These are phyloP conservation scores for Pogoniulus pusillus DNA, from an alignment of 2,797 vertebrate species.

Conservation along the genomic window DNA sequence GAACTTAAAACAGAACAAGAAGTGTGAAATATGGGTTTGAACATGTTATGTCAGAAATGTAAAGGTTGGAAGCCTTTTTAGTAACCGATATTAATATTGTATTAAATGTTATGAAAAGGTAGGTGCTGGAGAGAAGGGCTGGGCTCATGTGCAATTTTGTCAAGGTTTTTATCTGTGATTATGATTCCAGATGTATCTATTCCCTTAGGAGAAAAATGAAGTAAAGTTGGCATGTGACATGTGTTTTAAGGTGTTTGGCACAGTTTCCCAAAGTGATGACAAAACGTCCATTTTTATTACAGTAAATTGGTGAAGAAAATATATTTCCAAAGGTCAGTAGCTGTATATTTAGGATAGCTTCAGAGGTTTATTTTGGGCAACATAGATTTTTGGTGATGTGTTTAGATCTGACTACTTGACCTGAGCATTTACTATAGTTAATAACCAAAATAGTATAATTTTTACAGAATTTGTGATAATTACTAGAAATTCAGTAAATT, in stretches of 20 bases:
- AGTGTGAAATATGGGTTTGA: conserved; percentile 81
- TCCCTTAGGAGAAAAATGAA: conserved; percentile 75
- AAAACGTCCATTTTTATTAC: conserved; percentile 81
- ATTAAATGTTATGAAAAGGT: conserved; percentile 80
- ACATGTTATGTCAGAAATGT: conserved; percentile 76
- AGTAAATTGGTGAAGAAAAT: conserved; percentile 70
- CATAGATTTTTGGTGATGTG: conserved; percentile 27
- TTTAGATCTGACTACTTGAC: conserved; percentile 37
- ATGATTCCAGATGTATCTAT: conserved; percentile 80
- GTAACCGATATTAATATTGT: conserved; percentile 81
- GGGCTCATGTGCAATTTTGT: conserved; percentile 79
- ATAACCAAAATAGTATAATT: conserved; percentile 34
- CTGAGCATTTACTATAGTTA: conserved; percentile 29
- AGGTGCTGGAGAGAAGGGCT: conserved; percentile 71
- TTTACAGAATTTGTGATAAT: conserved; percentile 26
- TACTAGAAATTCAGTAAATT: conserved; percentile 1
- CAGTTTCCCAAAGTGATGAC: conserved; percentile 80
- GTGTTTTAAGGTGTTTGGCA: conserved; percentile 83
- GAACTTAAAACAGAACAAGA: conserved; percentile 83
- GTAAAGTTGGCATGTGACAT: conserved; percentile 80
- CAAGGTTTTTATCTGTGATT: conserved; percentile 81
- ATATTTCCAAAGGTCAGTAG: conserved; percentile 65
- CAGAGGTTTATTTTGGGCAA: conserved; percentile 50
- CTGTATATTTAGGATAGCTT: conserved; percentile 52
- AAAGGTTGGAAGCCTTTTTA: conserved; percentile 79